Conservation (phyloP, 1,140 invertebrate genomes). For the Lepidotrigona ventralis region DNA sequence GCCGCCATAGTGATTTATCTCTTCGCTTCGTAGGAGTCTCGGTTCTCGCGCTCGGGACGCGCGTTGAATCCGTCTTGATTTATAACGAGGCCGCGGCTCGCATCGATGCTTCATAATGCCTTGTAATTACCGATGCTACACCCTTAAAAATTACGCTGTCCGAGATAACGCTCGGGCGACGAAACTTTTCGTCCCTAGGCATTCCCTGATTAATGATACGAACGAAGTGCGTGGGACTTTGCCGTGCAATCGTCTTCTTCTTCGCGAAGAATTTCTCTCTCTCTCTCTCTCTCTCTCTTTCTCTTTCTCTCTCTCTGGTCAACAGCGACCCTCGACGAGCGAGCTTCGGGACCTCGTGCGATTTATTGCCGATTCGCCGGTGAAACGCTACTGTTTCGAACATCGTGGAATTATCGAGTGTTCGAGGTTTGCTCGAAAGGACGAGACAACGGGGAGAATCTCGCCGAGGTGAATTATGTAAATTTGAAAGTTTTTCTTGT, state of each 20-base stretch:
- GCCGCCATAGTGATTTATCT: constrained; percentile 43
- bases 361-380: not conserved
- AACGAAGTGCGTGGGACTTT: constrained; percentile 7
- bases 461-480: not conserved
- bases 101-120: constrained; percentile 49
- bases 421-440: not conserved
- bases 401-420: not conserved
- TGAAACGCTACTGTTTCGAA: constrained; percentile 3
- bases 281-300: too few species aligned
- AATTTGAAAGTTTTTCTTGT: not conserved
- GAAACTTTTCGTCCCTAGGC: constrained; percentile 15
- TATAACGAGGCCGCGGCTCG: constrained; percentile 42
- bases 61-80: constrained; percentile 44
- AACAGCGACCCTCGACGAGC: not conserved
- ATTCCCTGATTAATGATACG: constrained; percentile 18
- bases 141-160: constrained; percentile 20
- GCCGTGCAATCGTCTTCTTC: not conserved
- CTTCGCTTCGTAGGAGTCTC: constrained; percentile 28
- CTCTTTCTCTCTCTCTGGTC: not conserved
- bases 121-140: constrained; percentile 39
- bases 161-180: constrained; percentile 36
- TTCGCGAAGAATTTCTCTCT: not conserved
- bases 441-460: not conserved
- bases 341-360: not conserved
- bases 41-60: constrained; percentile 16